Percentiles rank a stretch among this genome's conserved stretches.
Conservation (phyloP, 2,797 vertebrate genomes). For the Notoglanidium macrostoma region DNA sequence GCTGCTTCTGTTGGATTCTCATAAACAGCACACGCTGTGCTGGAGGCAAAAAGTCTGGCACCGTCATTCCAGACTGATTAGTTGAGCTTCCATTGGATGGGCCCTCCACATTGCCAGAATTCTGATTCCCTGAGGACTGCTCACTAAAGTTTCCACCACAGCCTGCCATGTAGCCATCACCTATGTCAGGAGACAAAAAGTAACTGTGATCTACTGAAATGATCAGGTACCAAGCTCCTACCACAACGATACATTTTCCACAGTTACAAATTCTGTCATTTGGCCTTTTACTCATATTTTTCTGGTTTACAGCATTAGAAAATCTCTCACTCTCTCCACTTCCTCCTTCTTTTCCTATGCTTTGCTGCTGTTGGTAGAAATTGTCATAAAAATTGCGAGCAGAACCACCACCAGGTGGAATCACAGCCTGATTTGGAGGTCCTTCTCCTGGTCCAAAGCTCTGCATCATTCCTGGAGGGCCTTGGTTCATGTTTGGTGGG, state of each 20-base stretch:
- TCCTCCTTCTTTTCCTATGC: conserved; percentile 79
- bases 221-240: not conserved
- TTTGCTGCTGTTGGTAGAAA: conserved; percentile 86
- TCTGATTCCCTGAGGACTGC: conserved; percentile 65
- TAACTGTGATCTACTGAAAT: not conserved
- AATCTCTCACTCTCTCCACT: conserved; percentile 76
- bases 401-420: conserved; percentile 79
- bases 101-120: conserved; percentile 65
- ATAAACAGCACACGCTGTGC: conserved; percentile 91
- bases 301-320: not conserved
- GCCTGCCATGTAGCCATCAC: conserved; percentile 79
- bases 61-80: conserved; percentile 72
- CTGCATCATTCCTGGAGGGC: conserved; percentile 83
- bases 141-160: conserved; percentile 67
- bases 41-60: conserved; percentile 91
- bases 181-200: conserved; percentile 48
- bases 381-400: conserved; percentile 84
- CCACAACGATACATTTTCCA: not conserved
- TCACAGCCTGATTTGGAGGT: conserved; percentile 76
- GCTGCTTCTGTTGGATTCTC: conserved; percentile 95
- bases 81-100: conserved; percentile 65
- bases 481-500: conserved; percentile 80
- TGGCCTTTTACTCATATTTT: not conserved
- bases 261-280: not conserved
- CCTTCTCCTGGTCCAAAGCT: conserved; percentile 78